Base-by-base conservation (phyloP, 1,140 invertebrate species). In the Tribolium madens region DNA sequence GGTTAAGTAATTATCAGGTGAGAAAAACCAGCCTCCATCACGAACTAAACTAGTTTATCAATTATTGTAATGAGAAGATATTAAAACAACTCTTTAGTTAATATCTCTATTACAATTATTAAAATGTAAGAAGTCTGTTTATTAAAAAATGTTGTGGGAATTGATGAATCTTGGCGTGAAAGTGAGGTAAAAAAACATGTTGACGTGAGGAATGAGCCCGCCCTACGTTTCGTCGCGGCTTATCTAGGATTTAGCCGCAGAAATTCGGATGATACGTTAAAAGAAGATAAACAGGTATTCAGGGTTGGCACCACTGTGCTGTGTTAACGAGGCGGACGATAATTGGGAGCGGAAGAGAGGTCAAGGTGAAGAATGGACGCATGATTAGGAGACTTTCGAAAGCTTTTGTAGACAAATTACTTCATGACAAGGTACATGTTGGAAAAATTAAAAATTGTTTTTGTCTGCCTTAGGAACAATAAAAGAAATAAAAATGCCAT, bases 21-120 rank as follows among this genome's bases (percentile, higher is more conserved):
- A 50, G 15, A 50, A 64, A 13, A 31, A 31, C 57, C 26, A 64
- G 26, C 21, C 57, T 57, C 21, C 26, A 33, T 33, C 26, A 64
- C 15, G 17, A 18, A 57, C 14, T 17, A 57, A 57, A 64, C 57
- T 64, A 64, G 57, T 64, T 64, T 64, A 64, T 64, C 57, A 64
- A 64, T 64, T 64, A 64, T 14, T 33, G 21, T 14, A 33, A 64
- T 64, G 57, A 33, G 57, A 31, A n/a, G 57, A 64, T 64, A 64
- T 64, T 64, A 64, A 57, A 64, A 64, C 57, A 64, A 33, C 21
- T 64, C 14, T 12, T 18, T 3, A 57, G 21, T n/a, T 64, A 57
- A 57, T 57, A 57, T 57, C 52, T 57, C 52, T 57, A 57, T 57
- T 57, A 57, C 14, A n/a, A 18, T 18, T n/a, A n/a, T 26, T 64